A percentile compares a stretch with the other conserved stretches of the same genome.
Conservation (phyloP, 2,113 vertebrate species). For the Candoia aspera region DNA sequence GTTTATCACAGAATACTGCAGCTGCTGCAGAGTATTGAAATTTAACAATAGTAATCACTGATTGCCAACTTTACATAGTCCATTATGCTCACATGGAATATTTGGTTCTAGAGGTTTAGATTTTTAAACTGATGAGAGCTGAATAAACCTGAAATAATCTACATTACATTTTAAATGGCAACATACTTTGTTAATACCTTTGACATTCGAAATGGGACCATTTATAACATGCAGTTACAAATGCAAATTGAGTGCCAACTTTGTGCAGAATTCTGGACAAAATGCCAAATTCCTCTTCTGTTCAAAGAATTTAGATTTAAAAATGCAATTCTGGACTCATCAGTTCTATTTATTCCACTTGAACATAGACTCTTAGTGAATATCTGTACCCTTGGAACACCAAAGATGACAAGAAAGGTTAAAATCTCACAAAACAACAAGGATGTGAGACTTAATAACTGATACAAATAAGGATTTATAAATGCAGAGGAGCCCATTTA, state of each 20-base stretch:
- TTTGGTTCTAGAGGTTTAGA: background rate
- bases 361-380: background rate
- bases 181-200: background rate
- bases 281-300: background rate
- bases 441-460: background rate
- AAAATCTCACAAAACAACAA: background rate
- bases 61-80: background rate
- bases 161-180: background rate
- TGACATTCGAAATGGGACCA: background rate
- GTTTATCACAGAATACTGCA: background rate
- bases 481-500: background rate
- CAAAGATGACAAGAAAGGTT: background rate
- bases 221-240: background rate
- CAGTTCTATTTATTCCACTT: background rate
- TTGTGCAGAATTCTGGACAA: background rate
- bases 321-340: background rate
- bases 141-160: background rate
- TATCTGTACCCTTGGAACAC: background rate
- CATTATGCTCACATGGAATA: background rate
- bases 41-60: background rate
- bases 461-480: background rate
- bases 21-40: background rate
- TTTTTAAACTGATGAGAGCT: background rate
- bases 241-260: background rate
- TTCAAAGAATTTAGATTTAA: background rate